Base-by-base conservation (phyloP, 2,888 invertebrate genomes). In the Sinhomidia bicolor region DNA sequence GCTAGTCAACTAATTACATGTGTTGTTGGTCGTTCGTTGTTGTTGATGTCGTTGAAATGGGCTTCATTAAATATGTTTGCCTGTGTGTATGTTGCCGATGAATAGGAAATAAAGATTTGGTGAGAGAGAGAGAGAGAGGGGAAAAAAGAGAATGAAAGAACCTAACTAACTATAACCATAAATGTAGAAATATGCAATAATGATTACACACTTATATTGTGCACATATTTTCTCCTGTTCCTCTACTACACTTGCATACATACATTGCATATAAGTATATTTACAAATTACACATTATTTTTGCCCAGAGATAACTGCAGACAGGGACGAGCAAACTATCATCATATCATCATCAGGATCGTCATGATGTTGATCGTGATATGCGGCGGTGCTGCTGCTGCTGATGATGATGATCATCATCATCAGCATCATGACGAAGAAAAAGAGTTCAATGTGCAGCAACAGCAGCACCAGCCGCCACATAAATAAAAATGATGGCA, bases 81-180 rank as follows among this genome's bases (percentile, higher is more conserved):
- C 6, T 62, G 57, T 47, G 60, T 89, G 62, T 78, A 81, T 89
- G 79, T 89, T 89, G 89, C 84, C 85, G 83, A 83, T 89, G 71
- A 83, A 68, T 79, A 83, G 79, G 74, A 79, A 81, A 57, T 20
- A 57, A 57, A n/a, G 14, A 51, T 51, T 51, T 17, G 20, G n/a
- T 12, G 44, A 44, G 44, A 6, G n/a, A 51, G n/a, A n/a, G n/a
- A n/a, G n/a, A n/a, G n/a, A n/a, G n/a, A n/a, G n/a, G n/a, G n/a
- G n/a, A 51, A 12, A 65, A 12, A 4, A 88, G 47, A 26, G 71
- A 83, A 89, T 85, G 89, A 89, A 85, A 84, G 88, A 60, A 26
- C 6, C 23, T 60, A n/a, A n/a, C n/a, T n/a, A n/a, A n/a, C n/a
- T n/a, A n/a, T n/a, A n/a, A n/a, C n/a, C n/a, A n/a, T n/a, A n/a